Percentiles rank a stretch among this genome's conserved stretches.
phyloP scores from a whole-genome alignment of 2,888 invertebrate species.

The Sminthurides aquaticus region DNA sequence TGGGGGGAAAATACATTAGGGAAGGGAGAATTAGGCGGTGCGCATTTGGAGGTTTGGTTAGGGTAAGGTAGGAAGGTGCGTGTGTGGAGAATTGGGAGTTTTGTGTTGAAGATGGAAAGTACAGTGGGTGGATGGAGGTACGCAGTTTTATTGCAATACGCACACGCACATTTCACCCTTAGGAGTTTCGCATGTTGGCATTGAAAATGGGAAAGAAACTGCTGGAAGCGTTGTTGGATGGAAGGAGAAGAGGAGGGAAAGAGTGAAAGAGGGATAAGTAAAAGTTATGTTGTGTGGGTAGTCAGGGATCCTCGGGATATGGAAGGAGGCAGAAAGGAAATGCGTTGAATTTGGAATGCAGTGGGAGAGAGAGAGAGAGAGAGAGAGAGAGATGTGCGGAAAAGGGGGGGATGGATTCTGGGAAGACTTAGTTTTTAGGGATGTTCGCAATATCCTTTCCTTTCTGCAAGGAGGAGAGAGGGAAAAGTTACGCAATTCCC shows the following conservation, averaged over 20 bases:
- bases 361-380: too few species aligned
- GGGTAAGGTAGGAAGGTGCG: slow-evolving; percentile 1
- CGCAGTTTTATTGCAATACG: slow-evolving; percentile 10
- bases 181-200: neutral
- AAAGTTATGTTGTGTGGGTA: too few species aligned
- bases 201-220: neutral
- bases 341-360: too few species aligned
- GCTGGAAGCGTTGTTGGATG: neutral
- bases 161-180: slow-evolving; percentile 5
- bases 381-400: too few species aligned
- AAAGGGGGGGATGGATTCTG: too few species aligned
- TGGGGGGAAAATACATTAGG: neutral
- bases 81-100: neutral
- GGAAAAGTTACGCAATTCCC: neutral
- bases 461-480: neutral
- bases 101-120: neutral
- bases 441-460: neutral
- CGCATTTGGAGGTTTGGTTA: neutral
- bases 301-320: too few species aligned
- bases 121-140: slow-evolving; percentile 7
- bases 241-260: neutral
- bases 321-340: too few species aligned
- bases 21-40: neutral
- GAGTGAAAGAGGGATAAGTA: too few species aligned
- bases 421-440: too few species aligned